A percentile compares a stretch with the other conserved stretches of the same genome.
phyloP scores from a whole-genome alignment of 2,888 invertebrate genomes.

The Apoda limacodes region DNA sequence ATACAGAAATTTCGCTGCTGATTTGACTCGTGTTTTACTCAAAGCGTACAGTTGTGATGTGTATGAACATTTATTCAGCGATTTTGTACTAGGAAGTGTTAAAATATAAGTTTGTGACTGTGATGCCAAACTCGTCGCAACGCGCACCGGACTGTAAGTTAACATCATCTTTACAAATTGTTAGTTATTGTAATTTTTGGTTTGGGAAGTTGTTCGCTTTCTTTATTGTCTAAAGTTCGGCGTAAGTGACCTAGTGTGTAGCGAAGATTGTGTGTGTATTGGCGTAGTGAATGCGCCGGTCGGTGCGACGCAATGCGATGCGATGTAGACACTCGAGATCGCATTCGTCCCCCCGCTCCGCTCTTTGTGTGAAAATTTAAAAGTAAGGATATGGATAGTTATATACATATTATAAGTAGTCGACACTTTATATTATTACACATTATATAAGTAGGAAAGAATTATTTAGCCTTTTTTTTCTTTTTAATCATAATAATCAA shows the following conservation, averaged over 20 bases:
- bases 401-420: slow-evolving; percentile 67
- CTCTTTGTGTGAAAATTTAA: slow-evolving; percentile 64
- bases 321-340: slow-evolving; percentile 10
- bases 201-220: slow-evolving; percentile 56
- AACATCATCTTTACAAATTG: slow-evolving; percentile 38
- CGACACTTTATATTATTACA: slow-evolving; percentile 70
- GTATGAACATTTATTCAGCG: too few relatives aligned
- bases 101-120: too few relatives aligned
- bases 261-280: slow-evolving; percentile 48
- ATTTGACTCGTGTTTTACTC: slow-evolving; percentile 30
- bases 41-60: too few relatives aligned
- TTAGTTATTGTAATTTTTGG: slow-evolving; percentile 52
- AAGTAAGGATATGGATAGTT: slow-evolving; percentile 63
- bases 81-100: too few relatives aligned
- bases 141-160: slow-evolving; percentile 19
- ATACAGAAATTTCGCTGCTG: slow-evolving; percentile 29
- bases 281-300: slow-evolving; percentile 28
- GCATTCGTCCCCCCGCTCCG: slow-evolving; percentile 23
- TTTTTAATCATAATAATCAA: slow-evolving; percentile 67
- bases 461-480: slow-evolving; percentile 65
- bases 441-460: slow-evolving; percentile 68
- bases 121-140: slow-evolving; percentile 7
- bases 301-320: slow-evolving; percentile 14
- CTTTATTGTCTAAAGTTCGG: slow-evolving; percentile 53
- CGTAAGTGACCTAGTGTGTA: slow-evolving; percentile 51